Evolutionary conservation across 2,113 vertebrate species (phyloP), one percentile per base, ranked within the genome.

Genomic region (Axis porcinus): DNA sequence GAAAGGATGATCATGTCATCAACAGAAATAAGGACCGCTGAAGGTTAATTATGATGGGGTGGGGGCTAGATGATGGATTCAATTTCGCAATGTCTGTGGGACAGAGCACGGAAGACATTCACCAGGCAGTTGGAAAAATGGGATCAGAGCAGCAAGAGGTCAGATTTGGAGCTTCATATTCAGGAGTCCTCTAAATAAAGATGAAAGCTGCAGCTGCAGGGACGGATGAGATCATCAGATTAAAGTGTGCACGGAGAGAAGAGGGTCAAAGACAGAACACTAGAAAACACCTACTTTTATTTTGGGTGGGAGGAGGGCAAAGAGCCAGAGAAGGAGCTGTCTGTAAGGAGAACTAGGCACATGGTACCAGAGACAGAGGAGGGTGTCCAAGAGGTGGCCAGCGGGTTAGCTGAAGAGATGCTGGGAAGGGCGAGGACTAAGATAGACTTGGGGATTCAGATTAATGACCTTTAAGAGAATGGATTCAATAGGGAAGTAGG

Each of bases 221-320:
- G 79, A 67, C 0, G 2, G 97, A 94, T 97, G 97, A 98, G 98
- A 95, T 97, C 97, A 97, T 97, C 97, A 82, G 96, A 95, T 84
- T 95, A 94, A 92, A 96, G 94, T 13, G 67, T 40, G n/a, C 60
- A 57, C 5, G 0, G 28, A 57, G 91, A 84, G 79, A 60, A 96
- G 64, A 62, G 96, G 86, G 95, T 95, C 96, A 96, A 81, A 98
- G 93, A 86, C 74, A 96, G 94, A 94, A 93, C 55, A 14, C 91
- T 40, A 55, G 82, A 74, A 95, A 91, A 96, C 89, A 96, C 86
- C 85, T 95, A 91, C 96, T 93, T 93, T 91, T 87, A 40, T 93
- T 95, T 91, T 83, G 83, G 94, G 60, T 47, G 88, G 92, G 91
- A 86, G 78, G 28, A 94, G 94, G 85, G 83, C 19, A 50, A 55